Percentiles rank a stretch among this genome's conserved stretches.
phyloP scores from a whole-genome alignment of 2,888 invertebrate species.

The Scaptomyza tumidula region DNA sequence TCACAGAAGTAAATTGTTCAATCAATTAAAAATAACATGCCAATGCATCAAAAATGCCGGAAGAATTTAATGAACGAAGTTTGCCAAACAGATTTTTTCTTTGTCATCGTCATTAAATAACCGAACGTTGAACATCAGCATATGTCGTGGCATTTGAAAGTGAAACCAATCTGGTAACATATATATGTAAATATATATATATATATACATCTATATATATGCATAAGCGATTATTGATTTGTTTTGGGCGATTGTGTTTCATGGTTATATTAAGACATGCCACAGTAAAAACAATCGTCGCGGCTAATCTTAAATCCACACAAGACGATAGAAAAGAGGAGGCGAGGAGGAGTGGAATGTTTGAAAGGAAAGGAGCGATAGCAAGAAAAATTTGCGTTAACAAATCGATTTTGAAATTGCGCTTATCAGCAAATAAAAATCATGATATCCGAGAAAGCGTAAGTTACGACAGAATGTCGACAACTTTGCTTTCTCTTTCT shows the following conservation, averaged over 20 bases:
- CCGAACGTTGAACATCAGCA: neutral
- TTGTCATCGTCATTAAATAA: slow-evolving; percentile 5
- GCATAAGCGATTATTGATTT: slow-evolving; percentile 21
- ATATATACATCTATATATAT: neutral
- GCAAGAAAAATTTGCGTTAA: slow-evolving; percentile 22
- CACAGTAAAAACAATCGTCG: slow-evolving; percentile 39
- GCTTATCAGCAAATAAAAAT: slow-evolving; percentile 66
- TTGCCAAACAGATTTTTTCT: neutral
- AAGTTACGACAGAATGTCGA: slow-evolving; percentile 36
- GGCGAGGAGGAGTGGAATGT: neutral
- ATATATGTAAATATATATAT: neutral
- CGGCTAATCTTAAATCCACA: slow-evolving; percentile 20
- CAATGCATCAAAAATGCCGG: neutral
- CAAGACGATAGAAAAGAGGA: neutral
- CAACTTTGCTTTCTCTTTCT: slow-evolving; percentile 1
- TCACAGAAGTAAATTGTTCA: neutral
- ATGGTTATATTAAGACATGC: slow-evolving; percentile 14
- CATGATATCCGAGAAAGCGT: slow-evolving; percentile 40
- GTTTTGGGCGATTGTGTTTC: slow-evolving; percentile 15
- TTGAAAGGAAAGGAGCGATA: neutral
- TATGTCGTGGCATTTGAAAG: neutral
- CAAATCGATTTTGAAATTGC: slow-evolving; percentile 64
- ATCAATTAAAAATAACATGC: slow-evolving; percentile 1
- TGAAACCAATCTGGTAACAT: neutral
- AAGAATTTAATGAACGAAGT: neutral